These are phyloP conservation scores for Apteryx owenii DNA, from an alignment of 2,113 vertebrate genomes.

Conservation along the genomic window DNA sequence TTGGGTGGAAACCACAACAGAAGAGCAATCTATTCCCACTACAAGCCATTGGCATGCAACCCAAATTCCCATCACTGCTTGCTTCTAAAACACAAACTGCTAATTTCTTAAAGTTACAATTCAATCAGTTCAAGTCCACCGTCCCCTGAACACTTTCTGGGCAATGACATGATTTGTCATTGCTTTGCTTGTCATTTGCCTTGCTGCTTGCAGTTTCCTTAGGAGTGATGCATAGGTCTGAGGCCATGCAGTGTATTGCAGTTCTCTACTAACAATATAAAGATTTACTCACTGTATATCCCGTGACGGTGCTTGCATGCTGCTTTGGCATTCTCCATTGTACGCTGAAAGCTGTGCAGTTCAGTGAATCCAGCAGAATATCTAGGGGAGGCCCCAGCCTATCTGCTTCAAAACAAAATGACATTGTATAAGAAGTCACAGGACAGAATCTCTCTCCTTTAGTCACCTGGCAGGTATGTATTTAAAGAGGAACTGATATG, in stretches of 20 bases:
- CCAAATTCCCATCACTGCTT: not conserved
- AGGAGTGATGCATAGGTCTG: too few species aligned
- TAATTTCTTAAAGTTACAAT: not conserved
- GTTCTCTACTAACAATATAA: not conserved
- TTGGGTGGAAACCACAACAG: not conserved
- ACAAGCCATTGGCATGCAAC: not conserved
- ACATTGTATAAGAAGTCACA: not conserved
- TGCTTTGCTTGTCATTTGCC: too few species aligned
- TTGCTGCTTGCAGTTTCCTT: accelerated
- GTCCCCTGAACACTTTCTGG: accelerated
- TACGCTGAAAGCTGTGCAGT: slow-evolving; percentile 90
- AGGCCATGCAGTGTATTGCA: not conserved
- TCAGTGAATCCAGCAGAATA: slow-evolving; percentile 87
- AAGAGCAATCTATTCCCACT: not conserved
- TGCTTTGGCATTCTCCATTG: slow-evolving; percentile 91
- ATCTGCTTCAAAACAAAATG: slow-evolving; percentile 77
- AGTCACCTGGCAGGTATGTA: not conserved
- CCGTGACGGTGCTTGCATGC: slow-evolving; percentile 81
- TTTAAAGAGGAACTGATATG: not conserved
- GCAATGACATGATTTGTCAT: not conserved
- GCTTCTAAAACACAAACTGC: not conserved
- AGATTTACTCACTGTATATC: slow-evolving; percentile 85
- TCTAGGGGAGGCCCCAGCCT: slow-evolving; percentile 89
- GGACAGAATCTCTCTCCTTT: not conserved
- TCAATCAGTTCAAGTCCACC: not conserved